Evolutionary conservation across 2,888 invertebrate genomes (phyloP).

Genomic region (Synanthedon vespiformis): DNA sequence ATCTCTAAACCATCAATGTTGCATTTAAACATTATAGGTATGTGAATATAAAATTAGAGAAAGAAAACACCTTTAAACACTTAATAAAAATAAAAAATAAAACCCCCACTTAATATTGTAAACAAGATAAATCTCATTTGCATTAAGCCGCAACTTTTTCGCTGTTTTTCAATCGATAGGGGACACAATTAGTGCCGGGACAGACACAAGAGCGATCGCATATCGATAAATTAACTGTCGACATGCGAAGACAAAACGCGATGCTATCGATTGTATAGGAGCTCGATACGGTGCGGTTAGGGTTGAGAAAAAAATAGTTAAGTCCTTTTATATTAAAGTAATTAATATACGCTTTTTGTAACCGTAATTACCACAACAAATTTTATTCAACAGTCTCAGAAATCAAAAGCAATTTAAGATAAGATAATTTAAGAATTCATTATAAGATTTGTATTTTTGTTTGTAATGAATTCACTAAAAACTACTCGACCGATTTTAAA

Average conservation of each 20-base stretch:
- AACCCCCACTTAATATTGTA: not conserved
- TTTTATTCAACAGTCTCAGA: no score
- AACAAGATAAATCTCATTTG: not conserved
- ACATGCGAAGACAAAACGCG: slow-evolving; percentile 59
- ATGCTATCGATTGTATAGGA: slow-evolving; percentile 36
- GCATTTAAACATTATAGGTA: no score
- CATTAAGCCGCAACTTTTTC: slow-evolving; percentile 31
- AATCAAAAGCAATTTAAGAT: no score
- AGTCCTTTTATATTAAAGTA: no score
- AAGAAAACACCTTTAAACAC: not conserved
- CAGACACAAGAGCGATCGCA: slow-evolving; percentile 46
- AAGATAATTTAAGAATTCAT: no score
- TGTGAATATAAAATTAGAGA: no score
- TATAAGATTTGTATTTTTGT: no score
- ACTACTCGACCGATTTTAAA: no score
- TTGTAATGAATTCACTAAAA: no score
- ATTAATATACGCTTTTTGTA: no score
- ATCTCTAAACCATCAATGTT: no score
- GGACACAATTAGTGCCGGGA: slow-evolving; percentile 60
- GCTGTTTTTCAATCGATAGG: slow-evolving; percentile 26
- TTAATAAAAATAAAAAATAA: not conserved
- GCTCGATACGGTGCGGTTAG: not conserved
- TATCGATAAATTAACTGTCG: slow-evolving; percentile 48
- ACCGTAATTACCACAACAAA: no score
- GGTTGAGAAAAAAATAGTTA: not conserved